These are phyloP conservation scores for Kryphioiulus occultus DNA, from an alignment of 2,888 invertebrate species.

Conservation along the genomic window DNA sequence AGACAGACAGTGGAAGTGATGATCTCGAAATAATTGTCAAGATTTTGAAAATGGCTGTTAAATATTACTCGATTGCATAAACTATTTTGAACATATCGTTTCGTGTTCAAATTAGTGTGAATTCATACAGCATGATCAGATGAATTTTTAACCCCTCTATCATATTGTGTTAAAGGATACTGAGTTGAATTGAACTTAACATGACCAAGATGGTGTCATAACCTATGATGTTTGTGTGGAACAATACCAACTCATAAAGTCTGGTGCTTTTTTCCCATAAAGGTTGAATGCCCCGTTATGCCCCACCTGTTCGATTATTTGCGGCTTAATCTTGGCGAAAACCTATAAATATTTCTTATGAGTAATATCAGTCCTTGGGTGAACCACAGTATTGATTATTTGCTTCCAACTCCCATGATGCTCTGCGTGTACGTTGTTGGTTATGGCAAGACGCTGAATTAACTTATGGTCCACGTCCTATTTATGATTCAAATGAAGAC, in stretches of 20 bases:
- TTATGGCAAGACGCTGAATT: background rate
- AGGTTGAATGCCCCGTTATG: background rate
- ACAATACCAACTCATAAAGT: too few relatives aligned
- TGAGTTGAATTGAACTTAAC: too few relatives aligned
- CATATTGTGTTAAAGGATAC: too few relatives aligned
- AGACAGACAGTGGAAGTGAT: background rate
- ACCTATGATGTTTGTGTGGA: too few relatives aligned
- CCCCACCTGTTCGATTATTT: background rate
- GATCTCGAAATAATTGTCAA: background rate
- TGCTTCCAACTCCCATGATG: background rate
- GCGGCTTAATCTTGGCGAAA: background rate
- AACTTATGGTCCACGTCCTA: background rate
- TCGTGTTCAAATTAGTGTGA: too few relatives aligned
- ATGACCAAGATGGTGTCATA: too few relatives aligned
- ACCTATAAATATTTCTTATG: slow-evolving; percentile 14
- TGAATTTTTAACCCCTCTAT: too few relatives aligned
- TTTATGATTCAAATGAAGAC: background rate
- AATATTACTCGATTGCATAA: too few relatives aligned
- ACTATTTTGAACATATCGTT: too few relatives aligned
- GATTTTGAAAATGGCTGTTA: too few relatives aligned
- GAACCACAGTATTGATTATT: background rate
- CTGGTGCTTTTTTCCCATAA: background rate
- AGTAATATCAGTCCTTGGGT: background rate
- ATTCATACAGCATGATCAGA: too few relatives aligned
- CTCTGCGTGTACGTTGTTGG: background rate